Percentiles rank a stretch among this genome's conserved stretches.
Evolutionary conservation across 2,113 vertebrate species (phyloP).

Genomic region (Agelaius tricolor): DNA sequence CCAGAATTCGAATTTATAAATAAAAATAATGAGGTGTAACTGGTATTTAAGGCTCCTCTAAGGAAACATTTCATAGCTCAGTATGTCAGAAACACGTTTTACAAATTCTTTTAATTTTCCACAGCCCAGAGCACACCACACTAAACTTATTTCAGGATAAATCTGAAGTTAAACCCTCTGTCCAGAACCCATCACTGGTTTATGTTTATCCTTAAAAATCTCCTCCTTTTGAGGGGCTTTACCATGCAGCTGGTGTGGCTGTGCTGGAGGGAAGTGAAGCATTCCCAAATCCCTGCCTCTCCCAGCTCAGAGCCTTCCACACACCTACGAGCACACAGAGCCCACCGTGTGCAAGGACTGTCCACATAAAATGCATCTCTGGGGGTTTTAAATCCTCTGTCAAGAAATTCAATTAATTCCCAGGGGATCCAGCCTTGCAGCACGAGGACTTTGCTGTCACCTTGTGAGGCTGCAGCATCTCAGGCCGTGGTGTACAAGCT

Average conservation of each 20-base stretch:
- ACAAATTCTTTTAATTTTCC: background rate
- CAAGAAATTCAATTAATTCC: background rate
- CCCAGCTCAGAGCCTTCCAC: background rate
- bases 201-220: background rate
- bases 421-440: background rate
- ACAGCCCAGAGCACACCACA: rapidly evolving
- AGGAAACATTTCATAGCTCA: background rate
- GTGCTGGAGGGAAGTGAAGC: background rate
- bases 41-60: background rate
- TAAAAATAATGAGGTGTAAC: background rate
- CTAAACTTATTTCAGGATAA: background rate
- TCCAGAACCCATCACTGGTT: background rate
- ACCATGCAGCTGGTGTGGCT: background rate
- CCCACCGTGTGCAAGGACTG: background rate
- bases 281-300: background rate
- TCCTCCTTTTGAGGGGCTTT: background rate
- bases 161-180: background rate
- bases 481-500: background rate
- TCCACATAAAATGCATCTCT: background rate
- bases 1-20: background rate
- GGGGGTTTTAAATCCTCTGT: background rate
- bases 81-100: background rate
- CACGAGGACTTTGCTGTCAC: background rate
- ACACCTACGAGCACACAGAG: background rate
- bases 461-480: background rate